Base-by-base conservation (phyloP, 1,140 invertebrate genomes). In the Trachymyrmex cornetzi region DNA sequence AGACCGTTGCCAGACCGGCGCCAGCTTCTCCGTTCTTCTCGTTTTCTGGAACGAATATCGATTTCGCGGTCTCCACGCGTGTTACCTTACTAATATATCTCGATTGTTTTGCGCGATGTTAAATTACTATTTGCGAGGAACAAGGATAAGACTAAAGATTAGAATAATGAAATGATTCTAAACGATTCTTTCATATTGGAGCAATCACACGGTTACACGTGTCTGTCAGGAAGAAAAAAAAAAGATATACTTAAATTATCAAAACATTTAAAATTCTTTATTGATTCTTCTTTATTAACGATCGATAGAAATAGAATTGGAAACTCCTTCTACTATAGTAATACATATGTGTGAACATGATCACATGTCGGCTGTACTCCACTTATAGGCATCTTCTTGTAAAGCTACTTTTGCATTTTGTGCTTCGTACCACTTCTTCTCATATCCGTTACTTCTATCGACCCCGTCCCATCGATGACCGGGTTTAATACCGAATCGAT, bases 401-500 rank as follows among this genome's bases (percentile, higher is more conserved):
- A 96, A 92, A 0, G 99, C 98, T 92, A 97, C 97, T 89, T 96
- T 97, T 7, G 97, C 96, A 91, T 97, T 98, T 88, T 97, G 96
- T 34, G 97, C 96, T 22, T 97, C 96, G 94, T 99, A 99, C 96
- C 97, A 98, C 93, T 98, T 97, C 92, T 98, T 98, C 94, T 99
- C 99, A 94, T 99, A 99, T 0, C 99, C 99, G 95, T 98, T 99
- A 5, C 99, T 99, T 30, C 99, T 95, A 93, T 99, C 98, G 0
- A 99, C 99, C 1, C 99, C 99, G 95, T 99, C 99, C 99, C 99
- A 99, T 55, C 99, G 96, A 95, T 99, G 97, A 0, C 99, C 99
- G 0, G 99, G 99, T 69, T 96, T 95, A 85, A 99, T 99, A 57
- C 97, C 97, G 95, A 97, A 99, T 12, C 99, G 96, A 96, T 99